phyloP scores from a whole-genome alignment of 1,140 invertebrate genomes.

The Microvelia longipes region DNA sequence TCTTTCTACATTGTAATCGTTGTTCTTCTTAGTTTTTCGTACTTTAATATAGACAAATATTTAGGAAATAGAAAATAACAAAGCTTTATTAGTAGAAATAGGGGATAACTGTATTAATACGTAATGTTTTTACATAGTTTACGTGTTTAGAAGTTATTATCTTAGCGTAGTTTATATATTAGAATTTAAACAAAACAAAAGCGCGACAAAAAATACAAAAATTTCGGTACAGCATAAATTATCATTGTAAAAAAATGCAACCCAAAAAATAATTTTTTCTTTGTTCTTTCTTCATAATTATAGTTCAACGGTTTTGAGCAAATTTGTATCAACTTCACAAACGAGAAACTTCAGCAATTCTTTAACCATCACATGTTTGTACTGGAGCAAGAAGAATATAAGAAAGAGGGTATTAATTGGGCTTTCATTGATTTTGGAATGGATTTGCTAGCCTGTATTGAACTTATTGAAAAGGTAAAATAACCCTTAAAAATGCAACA shows the following conservation, averaged over 20 bases:
- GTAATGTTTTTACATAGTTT: too few species aligned
- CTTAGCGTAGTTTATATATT: too few species aligned
- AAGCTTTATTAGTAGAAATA: too few species aligned
- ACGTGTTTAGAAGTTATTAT: too few species aligned
- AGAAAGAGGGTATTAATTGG: constrained; percentile 85
- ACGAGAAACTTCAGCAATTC: constrained; percentile 93
- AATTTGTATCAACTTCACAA: constrained; percentile 97
- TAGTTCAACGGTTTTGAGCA: constrained; percentile 96
- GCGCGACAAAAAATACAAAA: constrained; percentile 1
- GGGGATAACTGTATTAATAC: too few species aligned
- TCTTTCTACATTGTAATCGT: background rate
- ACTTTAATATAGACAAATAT: constrained; percentile 3
- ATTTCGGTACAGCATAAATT: background rate
- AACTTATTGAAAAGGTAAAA: constrained; percentile 85
- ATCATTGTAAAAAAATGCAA: too few species aligned
- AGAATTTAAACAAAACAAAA: constrained; percentile 1
- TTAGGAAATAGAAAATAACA: too few species aligned
- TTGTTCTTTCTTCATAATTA: constrained; percentile 28
- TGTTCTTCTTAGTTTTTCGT: constrained; percentile 8
- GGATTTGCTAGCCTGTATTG: constrained; percentile 91
- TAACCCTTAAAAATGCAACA: background rate
- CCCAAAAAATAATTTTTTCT: too few species aligned
- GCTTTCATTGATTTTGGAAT: constrained; percentile 95
- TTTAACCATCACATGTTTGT: constrained; percentile 99
- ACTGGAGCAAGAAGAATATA: constrained; percentile 93